Percentiles rank a stretch among this genome's conserved stretches.
These are phyloP conservation scores for Acipenser transmontanus DNA, from an alignment of 2,797 vertebrate species.

Conservation along the genomic window DNA sequence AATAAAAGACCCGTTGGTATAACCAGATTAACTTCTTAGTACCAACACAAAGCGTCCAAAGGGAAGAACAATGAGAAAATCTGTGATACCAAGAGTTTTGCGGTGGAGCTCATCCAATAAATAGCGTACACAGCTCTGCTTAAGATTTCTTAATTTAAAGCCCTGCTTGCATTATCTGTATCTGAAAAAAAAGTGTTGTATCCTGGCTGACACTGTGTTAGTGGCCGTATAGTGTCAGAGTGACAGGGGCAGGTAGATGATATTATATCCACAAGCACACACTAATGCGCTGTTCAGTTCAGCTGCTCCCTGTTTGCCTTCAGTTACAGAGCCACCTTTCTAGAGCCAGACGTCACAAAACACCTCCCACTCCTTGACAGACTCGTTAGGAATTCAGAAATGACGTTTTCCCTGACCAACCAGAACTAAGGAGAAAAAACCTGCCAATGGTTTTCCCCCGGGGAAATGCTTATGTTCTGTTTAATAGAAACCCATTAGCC, in stretches of 20 bases:
- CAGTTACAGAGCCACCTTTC: constrained; percentile 72
- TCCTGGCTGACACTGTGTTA: constrained; percentile 35
- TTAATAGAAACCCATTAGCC: constrained; percentile 45
- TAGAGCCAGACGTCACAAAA: constrained; percentile 66
- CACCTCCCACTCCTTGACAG: constrained; percentile 57
- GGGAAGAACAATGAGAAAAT: constrained; percentile 34
- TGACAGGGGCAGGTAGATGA: constrained; percentile 84
- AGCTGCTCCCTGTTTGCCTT: constrained; percentile 69
- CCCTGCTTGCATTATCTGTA: constrained; percentile 37
- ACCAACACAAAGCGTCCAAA: constrained; percentile 34
- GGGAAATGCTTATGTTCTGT: constrained; percentile 42
- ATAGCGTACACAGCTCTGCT: constrained; percentile 32
- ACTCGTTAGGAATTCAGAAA: constrained; percentile 43
- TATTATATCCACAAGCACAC: constrained; percentile 67
- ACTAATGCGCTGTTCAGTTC: constrained; percentile 50
- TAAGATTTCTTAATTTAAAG: constrained; percentile 45
- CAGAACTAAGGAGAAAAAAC: constrained; percentile 33
- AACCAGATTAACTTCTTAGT: constrained; percentile 36
- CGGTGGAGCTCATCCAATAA: constrained; percentile 38
- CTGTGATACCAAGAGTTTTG: constrained; percentile 43
- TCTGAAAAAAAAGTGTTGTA: constrained; percentile 28
- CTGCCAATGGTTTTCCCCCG: constrained; percentile 43
- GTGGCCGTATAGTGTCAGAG: constrained; percentile 62
- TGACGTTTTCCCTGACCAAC: constrained; percentile 62
- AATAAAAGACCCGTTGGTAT: constrained; percentile 32